A percentile compares a stretch with the other conserved stretches of the same genome.
Evolutionary conservation across 2,113 vertebrate genomes (phyloP).

Genomic region (Campylorhamphus procurvoides): DNA sequence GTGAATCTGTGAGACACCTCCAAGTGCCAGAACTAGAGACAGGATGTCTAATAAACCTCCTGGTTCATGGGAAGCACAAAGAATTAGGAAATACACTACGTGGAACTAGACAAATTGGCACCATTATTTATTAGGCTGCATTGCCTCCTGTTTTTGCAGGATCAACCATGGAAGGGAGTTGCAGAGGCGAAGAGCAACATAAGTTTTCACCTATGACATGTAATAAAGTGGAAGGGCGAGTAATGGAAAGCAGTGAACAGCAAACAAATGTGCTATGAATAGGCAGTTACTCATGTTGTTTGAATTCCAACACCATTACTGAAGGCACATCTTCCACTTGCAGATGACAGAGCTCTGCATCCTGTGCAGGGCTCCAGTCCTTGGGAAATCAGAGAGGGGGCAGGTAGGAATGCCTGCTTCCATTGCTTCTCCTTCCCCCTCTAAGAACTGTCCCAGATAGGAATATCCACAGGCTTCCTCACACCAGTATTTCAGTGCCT

Average conservation of each 20-base stretch:
- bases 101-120: background rate
- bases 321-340: background rate
- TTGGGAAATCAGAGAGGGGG: background rate
- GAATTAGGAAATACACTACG: background rate
- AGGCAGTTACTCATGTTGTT: background rate
- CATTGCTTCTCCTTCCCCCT: background rate
- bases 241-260: background rate
- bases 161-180: background rate
- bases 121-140: background rate
- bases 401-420: background rate
- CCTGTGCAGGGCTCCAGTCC: background rate
- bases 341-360: background rate
- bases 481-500: background rate
- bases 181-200: background rate
- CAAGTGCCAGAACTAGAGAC: background rate
- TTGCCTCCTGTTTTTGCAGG: background rate
- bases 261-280: background rate
- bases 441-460: background rate
- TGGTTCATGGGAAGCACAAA: background rate
- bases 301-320: background rate
- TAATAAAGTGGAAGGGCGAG: background rate
- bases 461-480: background rate
- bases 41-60: constrained; percentile 11
- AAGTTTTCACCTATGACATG: background rate
- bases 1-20: background rate